These are phyloP conservation scores for Trichonephila inaurata DNA, from an alignment of 1,140 invertebrate species.

Conservation along the genomic window DNA sequence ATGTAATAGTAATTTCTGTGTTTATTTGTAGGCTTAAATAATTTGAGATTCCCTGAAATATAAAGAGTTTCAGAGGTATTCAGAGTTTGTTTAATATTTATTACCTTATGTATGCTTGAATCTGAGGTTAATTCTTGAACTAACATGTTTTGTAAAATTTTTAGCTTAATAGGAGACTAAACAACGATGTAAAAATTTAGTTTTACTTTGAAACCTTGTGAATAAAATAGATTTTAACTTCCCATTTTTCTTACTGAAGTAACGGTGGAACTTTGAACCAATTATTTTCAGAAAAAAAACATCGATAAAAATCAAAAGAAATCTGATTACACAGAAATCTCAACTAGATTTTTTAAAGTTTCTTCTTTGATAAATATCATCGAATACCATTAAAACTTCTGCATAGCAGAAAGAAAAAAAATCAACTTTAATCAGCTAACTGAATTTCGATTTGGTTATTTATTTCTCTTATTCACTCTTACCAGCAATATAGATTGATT, in stretches of 20 bases:
- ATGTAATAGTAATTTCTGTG: too few species aligned
- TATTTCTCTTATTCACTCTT: neutral
- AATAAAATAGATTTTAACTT: neutral
- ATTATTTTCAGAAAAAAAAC: neutral
- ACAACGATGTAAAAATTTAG: neutral
- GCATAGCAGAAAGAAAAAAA: neutral
- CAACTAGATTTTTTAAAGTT: neutral
- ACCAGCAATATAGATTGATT: conserved; percentile 16
- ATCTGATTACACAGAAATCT: conserved; percentile 2
- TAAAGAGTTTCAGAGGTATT: too few species aligned
- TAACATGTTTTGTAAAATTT: too few species aligned
- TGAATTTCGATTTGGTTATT: conserved; percentile 31
- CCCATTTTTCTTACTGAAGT: too few species aligned
- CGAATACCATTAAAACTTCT: neutral
- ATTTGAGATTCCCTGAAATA: too few species aligned
- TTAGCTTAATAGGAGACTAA: too few species aligned
- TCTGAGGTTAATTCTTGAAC: too few species aligned
- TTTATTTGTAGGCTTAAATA: too few species aligned
- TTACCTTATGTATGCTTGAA: too few species aligned
- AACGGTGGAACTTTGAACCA: neutral
- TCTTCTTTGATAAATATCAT: neutral
- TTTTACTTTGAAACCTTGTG: neutral
- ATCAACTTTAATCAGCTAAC: conserved; percentile 41
- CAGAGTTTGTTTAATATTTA: too few species aligned
- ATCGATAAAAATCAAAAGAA: neutral